Evolutionary conservation across 2,113 vertebrate genomes (phyloP), one percentile per base, ranked within the genome.

Genomic region (Salvelinus fontinalis): DNA sequence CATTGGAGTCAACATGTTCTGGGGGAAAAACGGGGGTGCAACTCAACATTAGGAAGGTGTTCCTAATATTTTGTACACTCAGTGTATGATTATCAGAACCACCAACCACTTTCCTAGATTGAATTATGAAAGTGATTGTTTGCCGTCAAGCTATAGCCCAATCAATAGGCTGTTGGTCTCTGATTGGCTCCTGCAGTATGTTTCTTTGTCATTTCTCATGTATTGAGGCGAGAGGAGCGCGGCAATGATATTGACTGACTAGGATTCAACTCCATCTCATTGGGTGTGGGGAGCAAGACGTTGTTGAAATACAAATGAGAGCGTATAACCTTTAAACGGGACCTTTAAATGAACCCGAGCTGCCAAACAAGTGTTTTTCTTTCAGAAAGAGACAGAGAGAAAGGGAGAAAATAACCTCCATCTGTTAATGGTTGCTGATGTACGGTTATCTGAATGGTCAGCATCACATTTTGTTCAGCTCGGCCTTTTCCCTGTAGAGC

Each of bases 61-160:
- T 44, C 9, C 9, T 44, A 11, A 44, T 44, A 44, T 44, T 44
- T 44, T 44, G 39, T 44, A 44, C 39, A 44, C 39, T 44, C 39
- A 44, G 54, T 22, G n/a, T 62, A 22, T 24, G 2, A n/a, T 18
- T 71, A 64, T 81, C 39, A 11, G 75, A 82, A 72, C 62, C 2
- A 83, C 75, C 76, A 82, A 26, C 72, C 27, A 77, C 86, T 89
- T 84, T 79, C 80, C 76, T n/a, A 75, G 74, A 89, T 81, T 88
- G 77, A 81, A 75, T 79, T 44, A 0, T 84, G 67, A 84, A 81
- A 72, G 78, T 74, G 78, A 85, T 49, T 59, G 69, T 82, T 73
- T 59, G 73, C 29, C 3, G 14, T 81, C 64, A 75, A 69, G 81
- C 75, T 54, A 59, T 13, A 11, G 48, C 70, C 31, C 48, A 8